A percentile compares a stretch with the other conserved stretches of the same genome.
Evolutionary conservation across 2,113 vertebrate genomes (phyloP).

Genomic region (Festucalex cinctus): DNA sequence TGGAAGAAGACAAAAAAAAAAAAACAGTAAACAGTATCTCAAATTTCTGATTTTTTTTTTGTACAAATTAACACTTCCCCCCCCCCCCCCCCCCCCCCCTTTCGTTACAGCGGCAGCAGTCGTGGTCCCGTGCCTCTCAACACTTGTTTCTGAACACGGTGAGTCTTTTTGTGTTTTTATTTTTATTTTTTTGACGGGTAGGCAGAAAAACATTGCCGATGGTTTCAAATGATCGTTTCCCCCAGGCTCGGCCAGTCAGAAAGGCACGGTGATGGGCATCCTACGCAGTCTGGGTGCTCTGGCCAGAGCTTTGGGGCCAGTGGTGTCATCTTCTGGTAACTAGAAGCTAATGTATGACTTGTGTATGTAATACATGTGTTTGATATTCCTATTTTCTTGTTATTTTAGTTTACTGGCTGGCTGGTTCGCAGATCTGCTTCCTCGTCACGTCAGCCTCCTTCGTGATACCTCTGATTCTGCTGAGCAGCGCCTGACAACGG

Average conservation of each 20-base stretch:
- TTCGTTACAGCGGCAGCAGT: constrained; percentile 82
- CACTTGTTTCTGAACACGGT: constrained; percentile 88
- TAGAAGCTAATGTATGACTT: not conserved
- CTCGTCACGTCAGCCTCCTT: constrained; percentile 76
- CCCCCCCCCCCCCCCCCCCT: too few relatives aligned
- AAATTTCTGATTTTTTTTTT: not conserved
- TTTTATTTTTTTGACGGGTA: not conserved
- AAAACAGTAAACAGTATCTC: not conserved
- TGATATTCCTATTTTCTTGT: not conserved
- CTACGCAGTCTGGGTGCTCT: constrained; percentile 89
- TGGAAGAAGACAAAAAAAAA: too few relatives aligned
- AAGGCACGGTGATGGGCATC: constrained; percentile 93
- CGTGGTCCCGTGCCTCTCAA: constrained; percentile 90
- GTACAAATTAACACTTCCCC: not conserved
- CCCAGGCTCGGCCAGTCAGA: constrained; percentile 83
- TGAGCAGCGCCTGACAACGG: constrained; percentile 52
- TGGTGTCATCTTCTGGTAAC: constrained; percentile 82
- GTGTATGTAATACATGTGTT: not conserved
- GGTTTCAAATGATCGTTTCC: not conserved
- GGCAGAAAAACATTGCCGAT: not conserved
- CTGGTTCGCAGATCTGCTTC: constrained; percentile 83
- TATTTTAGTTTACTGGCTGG: constrained; percentile 89
- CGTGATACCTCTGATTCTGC: constrained; percentile 78
- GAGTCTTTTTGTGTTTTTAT: constrained; percentile 39
- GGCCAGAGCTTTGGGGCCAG: constrained; percentile 85